Percentiles rank a stretch among this genome's conserved stretches.
Conservation (phyloP, 92 coral and sea anemone genomes). For the Palythoa grandiflora region DNA sequence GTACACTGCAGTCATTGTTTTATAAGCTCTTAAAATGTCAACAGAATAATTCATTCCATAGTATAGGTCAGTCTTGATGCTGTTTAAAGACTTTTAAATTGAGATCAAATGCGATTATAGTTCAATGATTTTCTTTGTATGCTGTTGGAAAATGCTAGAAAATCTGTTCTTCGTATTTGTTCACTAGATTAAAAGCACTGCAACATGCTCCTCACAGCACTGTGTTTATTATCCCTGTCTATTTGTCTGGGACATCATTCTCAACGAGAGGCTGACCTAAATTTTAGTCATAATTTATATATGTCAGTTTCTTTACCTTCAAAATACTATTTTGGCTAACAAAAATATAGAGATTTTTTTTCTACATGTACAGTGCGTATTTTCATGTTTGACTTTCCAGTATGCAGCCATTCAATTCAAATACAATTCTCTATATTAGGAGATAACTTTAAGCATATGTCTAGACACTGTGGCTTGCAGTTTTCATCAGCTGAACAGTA, state of each 20-base stretch:
- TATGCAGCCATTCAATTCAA: not conserved
- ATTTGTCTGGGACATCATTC: no score
- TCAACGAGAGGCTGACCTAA: no score
- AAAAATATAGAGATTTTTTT: no score
- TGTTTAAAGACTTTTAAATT: not conserved
- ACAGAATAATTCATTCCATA: no score
- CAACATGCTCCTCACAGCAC: not conserved
- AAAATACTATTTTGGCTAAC: no score
- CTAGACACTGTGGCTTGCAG: constrained; percentile 15
- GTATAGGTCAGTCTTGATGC: not conserved
- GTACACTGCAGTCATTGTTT: no score
- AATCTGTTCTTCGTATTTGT: not conserved
- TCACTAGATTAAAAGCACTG: not conserved
- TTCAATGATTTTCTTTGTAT: not conserved
- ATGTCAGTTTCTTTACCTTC: no score
- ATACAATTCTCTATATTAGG: not conserved
- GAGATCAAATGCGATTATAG: not conserved
- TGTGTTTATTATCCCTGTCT: no score
- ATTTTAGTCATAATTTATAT: no score
- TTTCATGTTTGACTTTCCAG: not conserved
- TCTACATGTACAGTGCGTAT: no score
- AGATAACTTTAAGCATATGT: constrained; percentile 22
- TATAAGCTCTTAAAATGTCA: no score
- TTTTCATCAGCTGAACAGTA: not conserved
- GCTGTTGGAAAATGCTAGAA: not conserved